Conservation (phyloP, 2,797 vertebrate genomes). For the Notoglanidium macrostoma region DNA sequence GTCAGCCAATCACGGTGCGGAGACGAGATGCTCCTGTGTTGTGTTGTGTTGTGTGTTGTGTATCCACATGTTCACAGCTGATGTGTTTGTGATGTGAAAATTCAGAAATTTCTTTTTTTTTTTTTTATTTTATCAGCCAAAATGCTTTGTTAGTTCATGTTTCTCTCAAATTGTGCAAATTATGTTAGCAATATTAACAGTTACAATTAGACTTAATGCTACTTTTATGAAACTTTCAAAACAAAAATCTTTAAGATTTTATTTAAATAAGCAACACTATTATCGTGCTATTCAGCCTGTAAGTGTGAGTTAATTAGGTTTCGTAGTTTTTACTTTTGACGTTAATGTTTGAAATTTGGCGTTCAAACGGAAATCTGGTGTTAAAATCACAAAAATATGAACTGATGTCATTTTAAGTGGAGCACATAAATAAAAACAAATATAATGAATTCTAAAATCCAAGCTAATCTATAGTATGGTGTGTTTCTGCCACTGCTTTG, state of each 20-base stretch:
- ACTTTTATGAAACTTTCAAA: not conserved
- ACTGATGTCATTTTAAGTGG: not conserved
- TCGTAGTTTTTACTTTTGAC: not conserved
- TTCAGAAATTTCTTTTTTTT: not conserved
- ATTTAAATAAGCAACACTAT: not conserved
- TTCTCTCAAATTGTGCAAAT: not conserved
- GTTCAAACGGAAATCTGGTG: not conserved
- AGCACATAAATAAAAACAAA: too few species aligned
- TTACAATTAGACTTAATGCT: not conserved
- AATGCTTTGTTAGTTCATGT: not conserved
- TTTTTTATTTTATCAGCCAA: not conserved
- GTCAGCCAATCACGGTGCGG: constrained; percentile 72
- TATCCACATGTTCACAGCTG: constrained; percentile 42
- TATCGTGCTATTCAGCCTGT: not conserved
- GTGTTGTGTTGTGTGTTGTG: constrained; percentile 19
- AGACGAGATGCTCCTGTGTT: constrained; percentile 2
- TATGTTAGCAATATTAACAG: not conserved
- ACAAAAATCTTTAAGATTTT: not conserved
- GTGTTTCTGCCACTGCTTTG: not conserved
- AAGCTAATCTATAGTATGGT: not conserved
- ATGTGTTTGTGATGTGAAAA: too few species aligned
- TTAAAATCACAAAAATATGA: not conserved
- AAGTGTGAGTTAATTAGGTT: not conserved
- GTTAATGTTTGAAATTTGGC: not conserved
- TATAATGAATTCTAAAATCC: not conserved